Evolutionary conservation across 2,888 invertebrate genomes (phyloP).

Genomic region (Aphidoletes aphidimyza): DNA sequence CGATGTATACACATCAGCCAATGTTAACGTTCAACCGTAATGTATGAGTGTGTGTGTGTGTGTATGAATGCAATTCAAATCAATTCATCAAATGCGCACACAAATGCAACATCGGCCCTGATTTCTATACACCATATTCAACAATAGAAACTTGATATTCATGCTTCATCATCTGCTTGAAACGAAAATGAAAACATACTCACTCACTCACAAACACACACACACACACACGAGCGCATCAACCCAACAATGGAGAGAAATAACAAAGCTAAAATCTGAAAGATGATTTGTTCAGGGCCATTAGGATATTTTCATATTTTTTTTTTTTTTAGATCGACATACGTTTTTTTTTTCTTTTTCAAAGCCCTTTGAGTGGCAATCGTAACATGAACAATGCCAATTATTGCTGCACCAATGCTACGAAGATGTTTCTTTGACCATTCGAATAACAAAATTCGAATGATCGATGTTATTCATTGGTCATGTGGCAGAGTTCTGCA

Average conservation of each 20-base stretch:
- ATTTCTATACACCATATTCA: too few species aligned
- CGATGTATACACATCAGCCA: too few species aligned
- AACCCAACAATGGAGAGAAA: background rate
- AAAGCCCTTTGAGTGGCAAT: background rate
- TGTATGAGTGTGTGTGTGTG: too few species aligned
- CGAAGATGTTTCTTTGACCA: background rate
- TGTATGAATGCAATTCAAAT: conserved; percentile 6
- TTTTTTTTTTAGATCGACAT: conserved; percentile 12
- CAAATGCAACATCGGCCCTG: background rate
- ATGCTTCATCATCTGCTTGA: background rate
- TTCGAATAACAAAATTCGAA: background rate
- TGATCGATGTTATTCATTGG: background rate
- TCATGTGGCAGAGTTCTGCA: background rate
- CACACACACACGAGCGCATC: background rate
- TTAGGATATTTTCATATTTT: background rate
- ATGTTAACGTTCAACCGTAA: too few species aligned
- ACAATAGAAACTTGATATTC: background rate
- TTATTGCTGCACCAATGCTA: background rate
- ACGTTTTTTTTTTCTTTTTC: too few species aligned
- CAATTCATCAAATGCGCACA: conserved; percentile 40
- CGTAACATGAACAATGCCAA: background rate
- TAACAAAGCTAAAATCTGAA: background rate
- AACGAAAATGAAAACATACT: background rate
- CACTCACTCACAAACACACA: background rate
- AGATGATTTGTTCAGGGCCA: conserved; percentile 45